phyloP scores from a whole-genome alignment of 2,888 invertebrate genomes.

The Drosophila buzzatii region DNA sequence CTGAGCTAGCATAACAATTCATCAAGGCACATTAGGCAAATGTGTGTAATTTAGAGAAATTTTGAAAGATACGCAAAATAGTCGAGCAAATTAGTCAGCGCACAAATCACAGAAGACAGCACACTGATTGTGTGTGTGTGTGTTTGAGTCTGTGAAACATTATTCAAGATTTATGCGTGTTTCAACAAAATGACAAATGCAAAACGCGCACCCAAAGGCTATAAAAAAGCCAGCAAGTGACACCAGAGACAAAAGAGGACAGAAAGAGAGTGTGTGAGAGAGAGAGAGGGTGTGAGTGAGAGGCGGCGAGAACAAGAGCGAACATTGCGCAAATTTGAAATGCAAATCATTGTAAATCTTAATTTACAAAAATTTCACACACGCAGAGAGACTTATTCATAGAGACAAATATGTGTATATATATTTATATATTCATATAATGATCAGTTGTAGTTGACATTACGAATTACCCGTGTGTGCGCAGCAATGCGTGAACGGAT shows the following conservation, averaged over 20 bases:
- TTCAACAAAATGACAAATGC: slow-evolving; percentile 66
- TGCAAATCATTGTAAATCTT: slow-evolving; percentile 78
- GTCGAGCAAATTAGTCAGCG: slow-evolving; percentile 64
- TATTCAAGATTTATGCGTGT: slow-evolving; percentile 74
- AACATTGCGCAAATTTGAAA: slow-evolving; percentile 58
- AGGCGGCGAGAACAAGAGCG: slow-evolving; percentile 6
- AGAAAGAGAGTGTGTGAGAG: neutral
- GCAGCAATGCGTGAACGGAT: slow-evolving; percentile 64
- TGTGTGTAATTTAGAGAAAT: slow-evolving; percentile 52
- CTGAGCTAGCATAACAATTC: slow-evolving; percentile 51
- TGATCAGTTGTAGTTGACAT: slow-evolving; percentile 71
- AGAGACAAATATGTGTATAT: slow-evolving; percentile 16
- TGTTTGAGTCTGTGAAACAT: slow-evolving; percentile 49
- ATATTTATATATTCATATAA: slow-evolving; percentile 24
- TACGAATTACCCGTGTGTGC: slow-evolving; percentile 35
- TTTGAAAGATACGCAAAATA: slow-evolving; percentile 42
- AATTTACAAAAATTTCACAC: slow-evolving; percentile 61
- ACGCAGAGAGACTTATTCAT: slow-evolving; percentile 64
- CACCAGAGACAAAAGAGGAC: slow-evolving; percentile 2
- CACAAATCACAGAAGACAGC: slow-evolving; percentile 61
- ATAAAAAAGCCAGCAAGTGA: slow-evolving; percentile 47
- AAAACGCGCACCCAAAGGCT: slow-evolving; percentile 54
- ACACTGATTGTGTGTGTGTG: slow-evolving; percentile 1
- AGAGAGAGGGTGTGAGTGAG: neutral
- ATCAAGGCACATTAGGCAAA: slow-evolving; percentile 60